These are phyloP conservation scores for Lucilia sericata DNA, from an alignment of 1,140 invertebrate species.

Conservation along the genomic window DNA sequence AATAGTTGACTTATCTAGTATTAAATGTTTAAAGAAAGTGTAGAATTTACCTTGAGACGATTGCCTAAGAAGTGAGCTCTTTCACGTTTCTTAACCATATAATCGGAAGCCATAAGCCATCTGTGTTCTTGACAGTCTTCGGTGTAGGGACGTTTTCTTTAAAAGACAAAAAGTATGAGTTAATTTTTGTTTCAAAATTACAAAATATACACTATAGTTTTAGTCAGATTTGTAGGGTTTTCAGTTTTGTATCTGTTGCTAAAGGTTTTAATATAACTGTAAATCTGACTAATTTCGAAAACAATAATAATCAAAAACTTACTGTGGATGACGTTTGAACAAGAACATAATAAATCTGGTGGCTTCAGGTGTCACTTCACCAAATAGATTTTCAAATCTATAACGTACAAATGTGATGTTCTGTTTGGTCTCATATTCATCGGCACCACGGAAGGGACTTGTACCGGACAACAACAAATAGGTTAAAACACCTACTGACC, in stretches of 20 bases:
- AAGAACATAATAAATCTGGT: constrained; percentile 94
- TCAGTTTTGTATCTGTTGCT: too few relatives aligned
- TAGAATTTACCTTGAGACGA: constrained; percentile 76
- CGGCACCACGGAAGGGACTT: constrained; percentile 89
- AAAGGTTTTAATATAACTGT: too few relatives aligned
- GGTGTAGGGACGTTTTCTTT: constrained; percentile 89
- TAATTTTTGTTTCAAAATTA: background rate
- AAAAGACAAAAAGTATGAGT: background rate
- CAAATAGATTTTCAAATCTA: constrained; percentile 93
- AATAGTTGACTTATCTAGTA: background rate
- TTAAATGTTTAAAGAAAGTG: background rate
- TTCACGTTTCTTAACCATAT: constrained; percentile 93
- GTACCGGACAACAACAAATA: constrained; percentile 95
- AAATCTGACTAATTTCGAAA: too few relatives aligned
- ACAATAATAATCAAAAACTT: constrained; percentile 61
- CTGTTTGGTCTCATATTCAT: constrained; percentile 86
- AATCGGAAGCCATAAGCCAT: constrained; percentile 92
- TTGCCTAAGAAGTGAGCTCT: constrained; percentile 86
- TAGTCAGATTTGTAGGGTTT: too few relatives aligned
- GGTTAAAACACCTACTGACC: constrained; percentile 92
- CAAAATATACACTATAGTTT: background rate
- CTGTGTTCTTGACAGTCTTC: constrained; percentile 96
- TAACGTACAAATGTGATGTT: constrained; percentile 95
- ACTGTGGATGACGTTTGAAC: constrained; percentile 93
- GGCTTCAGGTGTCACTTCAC: constrained; percentile 93